Evolutionary conservation across 37 sponge, comb jelly and placozoan species (phyloP).

Genomic region (Aplysina aerophoba): DNA sequence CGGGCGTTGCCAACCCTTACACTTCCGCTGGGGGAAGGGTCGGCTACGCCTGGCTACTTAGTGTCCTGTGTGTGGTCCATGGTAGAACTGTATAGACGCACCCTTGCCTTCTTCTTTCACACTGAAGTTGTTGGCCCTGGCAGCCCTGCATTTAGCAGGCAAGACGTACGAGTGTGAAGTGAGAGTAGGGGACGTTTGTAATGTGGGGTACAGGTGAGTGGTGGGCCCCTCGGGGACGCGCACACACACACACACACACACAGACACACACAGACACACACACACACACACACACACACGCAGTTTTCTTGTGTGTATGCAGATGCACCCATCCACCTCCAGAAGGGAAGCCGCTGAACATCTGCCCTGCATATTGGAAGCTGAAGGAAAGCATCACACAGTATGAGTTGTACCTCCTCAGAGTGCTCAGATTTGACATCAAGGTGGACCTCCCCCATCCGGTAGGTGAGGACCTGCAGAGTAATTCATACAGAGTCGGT

Average conservation of each 20-base stretch:
- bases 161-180: constrained; percentile 61
- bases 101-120: neutral
- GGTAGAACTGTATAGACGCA: neutral
- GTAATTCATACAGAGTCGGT: neutral
- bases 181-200: constrained; percentile 80
- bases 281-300: too few species aligned
- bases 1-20: too few species aligned
- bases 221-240: too few species aligned
- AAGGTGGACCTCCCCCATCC: constrained; percentile 57
- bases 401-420: constrained; percentile 73
- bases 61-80: neutral
- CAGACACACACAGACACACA: neutral
- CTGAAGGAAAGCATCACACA: constrained; percentile 83
- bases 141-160: constrained; percentile 64
- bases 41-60: too few species aligned
- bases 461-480: constrained; percentile 31
- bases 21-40: too few species aligned
- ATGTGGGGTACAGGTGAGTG: constrained; percentile 77
- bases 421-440: constrained; percentile 66
- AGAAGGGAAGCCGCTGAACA: constrained; percentile 47
- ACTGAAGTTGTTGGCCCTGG: constrained; percentile 70
- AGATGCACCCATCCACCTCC: constrained; percentile 61
- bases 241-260: too few species aligned
- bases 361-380: constrained; percentile 75
- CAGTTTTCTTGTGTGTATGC: neutral